Percentiles rank a stretch among this genome's conserved stretches.
phyloP scores from a whole-genome alignment of 2,797 vertebrate genomes.

The Xyrichtys novacula region DNA sequence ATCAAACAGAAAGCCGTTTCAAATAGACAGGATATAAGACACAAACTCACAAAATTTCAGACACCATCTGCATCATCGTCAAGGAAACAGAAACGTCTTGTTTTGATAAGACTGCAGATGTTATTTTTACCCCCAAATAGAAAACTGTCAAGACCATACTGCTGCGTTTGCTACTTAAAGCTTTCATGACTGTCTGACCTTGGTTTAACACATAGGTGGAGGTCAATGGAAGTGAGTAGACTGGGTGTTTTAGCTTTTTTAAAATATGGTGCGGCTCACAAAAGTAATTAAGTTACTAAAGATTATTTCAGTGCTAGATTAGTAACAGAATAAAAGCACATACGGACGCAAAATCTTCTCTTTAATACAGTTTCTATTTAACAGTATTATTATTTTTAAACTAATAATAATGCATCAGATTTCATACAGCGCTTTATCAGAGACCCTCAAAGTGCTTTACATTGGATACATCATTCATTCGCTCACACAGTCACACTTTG shows the following conservation, averaged over 20 bases:
- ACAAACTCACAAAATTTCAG: background rate
- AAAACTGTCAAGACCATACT: background rate
- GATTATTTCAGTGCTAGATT: too few species aligned
- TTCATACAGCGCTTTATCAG: too few species aligned
- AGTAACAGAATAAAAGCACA: too few species aligned
- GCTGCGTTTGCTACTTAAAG: too few species aligned
- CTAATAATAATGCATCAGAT: too few species aligned
- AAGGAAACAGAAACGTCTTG: background rate
- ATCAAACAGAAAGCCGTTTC: background rate
- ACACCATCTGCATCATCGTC: background rate
- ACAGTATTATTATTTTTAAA: too few species aligned
- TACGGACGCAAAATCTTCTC: too few species aligned
- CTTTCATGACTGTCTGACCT: background rate
- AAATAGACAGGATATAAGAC: background rate
- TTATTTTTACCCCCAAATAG: background rate
- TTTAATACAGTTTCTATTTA: too few species aligned
- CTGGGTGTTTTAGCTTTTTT: background rate
- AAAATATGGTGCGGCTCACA: background rate
- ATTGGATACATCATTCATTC: too few species aligned
- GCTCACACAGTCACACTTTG: too few species aligned
- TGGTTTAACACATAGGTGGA: background rate
- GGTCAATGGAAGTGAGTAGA: constrained; percentile 1
- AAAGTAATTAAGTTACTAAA: background rate
- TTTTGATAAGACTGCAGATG: constrained; percentile 3
- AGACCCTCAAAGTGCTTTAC: too few species aligned